Conservation (phyloP, 2,888 invertebrate species). For the Lasius fuliginosus region DNA sequence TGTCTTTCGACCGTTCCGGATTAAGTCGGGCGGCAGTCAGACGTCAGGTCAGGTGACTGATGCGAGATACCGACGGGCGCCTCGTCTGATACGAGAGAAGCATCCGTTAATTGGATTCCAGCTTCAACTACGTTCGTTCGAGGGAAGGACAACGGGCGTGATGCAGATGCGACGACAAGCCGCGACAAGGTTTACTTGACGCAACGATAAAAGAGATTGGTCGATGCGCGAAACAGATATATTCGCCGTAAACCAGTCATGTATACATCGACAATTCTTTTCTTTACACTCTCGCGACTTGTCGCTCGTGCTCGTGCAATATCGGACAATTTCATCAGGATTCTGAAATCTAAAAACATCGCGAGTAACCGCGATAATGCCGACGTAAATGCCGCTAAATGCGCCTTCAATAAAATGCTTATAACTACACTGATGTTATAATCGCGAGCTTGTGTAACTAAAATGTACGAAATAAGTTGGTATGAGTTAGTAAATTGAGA, state of each 20-base stretch:
- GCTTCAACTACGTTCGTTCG: slow-evolving; percentile 51
- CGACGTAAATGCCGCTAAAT: neutral
- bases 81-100: slow-evolving; percentile 56
- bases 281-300: slow-evolving; percentile 35
- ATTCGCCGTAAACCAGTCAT: slow-evolving; percentile 24
- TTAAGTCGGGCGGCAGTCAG: slow-evolving; percentile 73
- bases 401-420: neutral
- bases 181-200: slow-evolving; percentile 62
- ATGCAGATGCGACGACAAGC: slow-evolving; percentile 23
- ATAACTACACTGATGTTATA: slow-evolving; percentile 7
- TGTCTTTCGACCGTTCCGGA: slow-evolving; percentile 75
- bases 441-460: slow-evolving; percentile 1
- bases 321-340: slow-evolving; percentile 59
- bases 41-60: slow-evolving; percentile 71
- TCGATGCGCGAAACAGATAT: slow-evolving; percentile 18
- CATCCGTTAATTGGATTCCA: slow-evolving; percentile 79
- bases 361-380: slow-evolving; percentile 55
- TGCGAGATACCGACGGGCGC: slow-evolving; percentile 67
- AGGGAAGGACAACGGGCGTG: slow-evolving; percentile 27
- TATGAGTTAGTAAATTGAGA: neutral
- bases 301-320: slow-evolving; percentile 56
- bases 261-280: slow-evolving; percentile 30
- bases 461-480: neutral
- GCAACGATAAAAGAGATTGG: slow-evolving; percentile 57
- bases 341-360: slow-evolving; percentile 33